Base-by-base conservation (phyloP, 2,113 vertebrate genomes). In the Australoheros scitulus region DNA sequence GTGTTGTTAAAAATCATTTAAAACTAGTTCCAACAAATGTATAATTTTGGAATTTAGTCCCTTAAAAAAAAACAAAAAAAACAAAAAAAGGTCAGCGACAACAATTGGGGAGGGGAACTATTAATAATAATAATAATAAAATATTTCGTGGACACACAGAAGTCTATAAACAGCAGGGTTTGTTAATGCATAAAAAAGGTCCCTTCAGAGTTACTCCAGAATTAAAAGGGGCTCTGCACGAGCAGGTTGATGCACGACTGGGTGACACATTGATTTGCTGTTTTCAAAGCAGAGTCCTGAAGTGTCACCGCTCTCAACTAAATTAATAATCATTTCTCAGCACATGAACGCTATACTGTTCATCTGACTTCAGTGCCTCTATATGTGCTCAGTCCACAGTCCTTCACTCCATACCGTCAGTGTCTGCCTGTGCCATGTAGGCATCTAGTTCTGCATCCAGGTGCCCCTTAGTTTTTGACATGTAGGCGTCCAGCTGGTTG, bases 381-480 rank as follows among this genome's bases (percentile, higher is more conserved):
- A 2, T 10, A 18, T 72, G 65, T 52, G 47, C 47, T 72, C 47
- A 55, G 68, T 72, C 68, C 68, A 52, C 65, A n/a, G 43, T 65
- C 55, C 59, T 8, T 68, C 96, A 99, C 88, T 99, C 98, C 86
- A 97, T 95, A 2, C 96, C 92, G 68, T 99, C 97, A 0, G 98
- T 97, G 83, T 99, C 97, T 5, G 98, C 97, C 88, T 99, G 98
- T 8, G 98, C 97, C 98, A 99, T 99, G 95, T 99, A 99, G 0
- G 98, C 98, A 14, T 99, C 98, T 89, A 99, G 95, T 93, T 99
- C 98, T 0, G 98, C 98, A 0, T 99, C 98, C 84, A 99, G 94
- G 90, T 99, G 97, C 76, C 98, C 98, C 91, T 99, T 99, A 3
- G 98, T 99, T 89, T 99, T 99, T 2, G 98, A 99, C 98, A 99